Evolutionary conservation across 2,888 invertebrate genomes (phyloP).

Genomic region (Xylophagus ater): DNA sequence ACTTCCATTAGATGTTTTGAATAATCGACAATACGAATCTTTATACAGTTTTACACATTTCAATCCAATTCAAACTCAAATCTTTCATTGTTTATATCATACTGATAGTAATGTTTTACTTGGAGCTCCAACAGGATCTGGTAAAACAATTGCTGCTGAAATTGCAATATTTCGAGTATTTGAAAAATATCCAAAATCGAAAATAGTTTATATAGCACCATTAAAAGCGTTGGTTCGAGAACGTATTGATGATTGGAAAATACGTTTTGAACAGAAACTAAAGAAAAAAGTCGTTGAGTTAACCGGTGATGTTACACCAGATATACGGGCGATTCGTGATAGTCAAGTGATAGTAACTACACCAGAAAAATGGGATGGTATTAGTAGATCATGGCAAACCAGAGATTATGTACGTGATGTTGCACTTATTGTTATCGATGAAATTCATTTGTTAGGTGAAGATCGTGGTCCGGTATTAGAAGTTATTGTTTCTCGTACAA

Average conservation of each 20-base stretch:
- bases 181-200: slow-evolving; percentile 63
- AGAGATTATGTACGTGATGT: slow-evolving; percentile 88
- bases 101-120: slow-evolving; percentile 87
- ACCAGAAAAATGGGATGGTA: slow-evolving; percentile 99
- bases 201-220: slow-evolving; percentile 96
- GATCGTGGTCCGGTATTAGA: slow-evolving; percentile 85
- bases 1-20: slow-evolving; percentile 70
- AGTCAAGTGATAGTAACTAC: slow-evolving; percentile 96
- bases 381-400: slow-evolving; percentile 96
- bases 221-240: slow-evolving; percentile 95
- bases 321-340: slow-evolving; percentile 64
- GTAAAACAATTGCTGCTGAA: slow-evolving; percentile 97
- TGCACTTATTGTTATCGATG: slow-evolving; percentile 89
- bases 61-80: slow-evolving; percentile 97
- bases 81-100: slow-evolving; percentile 92
- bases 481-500: slow-evolving; percentile 94
- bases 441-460: slow-evolving; percentile 92
- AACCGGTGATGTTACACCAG: slow-evolving; percentile 86
- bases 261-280: slow-evolving; percentile 59
- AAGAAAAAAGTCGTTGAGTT: slow-evolving; percentile 84
- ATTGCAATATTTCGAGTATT: slow-evolving; percentile 92
- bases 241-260: slow-evolving; percentile 89
- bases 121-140: slow-evolving; percentile 78
- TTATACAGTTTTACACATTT: slow-evolving; percentile 89
- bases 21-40: slow-evolving; percentile 62